Evolutionary conservation across 2,888 invertebrate species (phyloP), one percentile per base, ranked within the genome.

Genomic region (Andrena marginata): DNA sequence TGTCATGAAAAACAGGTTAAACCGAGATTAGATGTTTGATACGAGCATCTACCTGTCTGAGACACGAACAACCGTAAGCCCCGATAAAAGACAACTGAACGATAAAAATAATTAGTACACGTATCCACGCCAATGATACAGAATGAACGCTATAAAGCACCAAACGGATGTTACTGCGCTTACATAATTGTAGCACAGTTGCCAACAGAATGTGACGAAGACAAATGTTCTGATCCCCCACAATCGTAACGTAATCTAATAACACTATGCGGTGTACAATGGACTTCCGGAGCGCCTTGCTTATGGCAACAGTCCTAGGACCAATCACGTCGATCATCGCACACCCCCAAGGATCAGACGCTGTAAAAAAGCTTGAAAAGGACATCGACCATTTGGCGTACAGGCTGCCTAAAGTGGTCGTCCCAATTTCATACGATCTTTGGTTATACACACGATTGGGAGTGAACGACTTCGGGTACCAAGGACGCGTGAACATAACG

Each of bases 341-440:
- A 26, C 13, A 23, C 10, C 29, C 23, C 6, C 23, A 31, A 16
- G 23, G 7, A 0, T 5, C 54, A 5, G 48, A 7, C 6, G 7
- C 1, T 5, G 2, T 6, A 29, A 29, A 26, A 13, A 26, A 33
- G 6, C 6, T 35, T 2, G 0, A 16, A 0, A 56, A 51, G 10
- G 26, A 48, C 7, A 31, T n/a, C 20, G 70, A 73, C 3, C n/a
- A 77, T 7, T n/a, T 26, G 2, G 73, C 83, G 26, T 96, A 96
- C 91, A 94, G 96, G 0, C 94, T 96, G 3, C 96, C 96, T 0
- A 94, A 94, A 4, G 94, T 94, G 29, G 94, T 95, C 0, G 87
- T 91, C n/a, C 96, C 96, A 0, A 93, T 93, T 0, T 94, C 94
- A 77, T 96, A 96, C 90, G 95, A 95, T 70, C 94, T 96, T 16